These are phyloP conservation scores for Gasteruption jaculator DNA, from an alignment of 2,888 invertebrate genomes.

Conservation along the genomic window DNA sequence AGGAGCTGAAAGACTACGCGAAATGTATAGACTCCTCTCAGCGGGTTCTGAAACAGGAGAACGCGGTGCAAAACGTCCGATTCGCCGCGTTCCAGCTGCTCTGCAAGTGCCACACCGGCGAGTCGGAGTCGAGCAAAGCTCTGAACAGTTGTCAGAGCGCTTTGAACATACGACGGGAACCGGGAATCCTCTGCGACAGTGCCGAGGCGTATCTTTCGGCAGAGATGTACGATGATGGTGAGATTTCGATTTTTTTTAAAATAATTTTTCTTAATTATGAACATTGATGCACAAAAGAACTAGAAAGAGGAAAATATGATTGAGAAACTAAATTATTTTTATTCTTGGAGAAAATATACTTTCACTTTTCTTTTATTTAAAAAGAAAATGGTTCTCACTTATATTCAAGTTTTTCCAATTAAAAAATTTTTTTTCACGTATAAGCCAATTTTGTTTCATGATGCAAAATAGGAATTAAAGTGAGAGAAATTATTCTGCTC, in stretches of 20 bases:
- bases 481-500: too few species aligned
- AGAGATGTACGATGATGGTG: constrained; percentile 88
- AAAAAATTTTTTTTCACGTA: too few species aligned
- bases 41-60: constrained; percentile 66
- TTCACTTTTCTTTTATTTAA: too few species aligned
- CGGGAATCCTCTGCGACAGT: constrained; percentile 79
- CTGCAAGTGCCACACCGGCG: constrained; percentile 74
- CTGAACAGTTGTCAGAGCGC: constrained; percentile 76
- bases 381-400: too few species aligned
- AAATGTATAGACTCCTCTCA: constrained; percentile 69
- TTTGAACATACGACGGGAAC: constrained; percentile 69
- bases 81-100: constrained; percentile 72
- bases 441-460: too few species aligned
- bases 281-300: not conserved
- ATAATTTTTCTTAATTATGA: too few species aligned
- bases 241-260: constrained; percentile 22
- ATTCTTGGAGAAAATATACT: too few species aligned
- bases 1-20: constrained; percentile 61
- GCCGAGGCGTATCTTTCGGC: constrained; percentile 87
- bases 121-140: constrained; percentile 69
- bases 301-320: not conserved
- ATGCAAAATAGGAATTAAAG: too few species aligned
- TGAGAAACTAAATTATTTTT: too few species aligned
- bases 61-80: constrained; percentile 66
- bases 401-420: too few species aligned